A percentile compares a stretch with the other conserved stretches of the same genome.
These are phyloP conservation scores for Enteromius argenteus DNA, from an alignment of 2,797 vertebrate genomes.

Conservation along the genomic window DNA sequence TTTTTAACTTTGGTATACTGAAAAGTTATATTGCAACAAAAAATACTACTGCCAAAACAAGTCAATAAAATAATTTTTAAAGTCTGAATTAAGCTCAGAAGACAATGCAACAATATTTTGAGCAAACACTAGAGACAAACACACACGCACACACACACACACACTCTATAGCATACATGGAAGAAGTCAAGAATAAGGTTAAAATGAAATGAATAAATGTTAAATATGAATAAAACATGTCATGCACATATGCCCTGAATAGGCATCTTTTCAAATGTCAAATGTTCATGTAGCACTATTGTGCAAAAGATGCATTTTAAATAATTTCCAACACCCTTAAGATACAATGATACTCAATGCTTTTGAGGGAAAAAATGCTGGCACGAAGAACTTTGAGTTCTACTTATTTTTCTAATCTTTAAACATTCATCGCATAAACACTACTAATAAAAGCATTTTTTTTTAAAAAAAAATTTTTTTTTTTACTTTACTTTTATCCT, in stretches of 20 bases:
- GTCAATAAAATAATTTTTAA: background rate
- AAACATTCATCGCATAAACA: background rate
- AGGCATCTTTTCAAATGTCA: constrained; percentile 58
- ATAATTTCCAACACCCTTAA: background rate
- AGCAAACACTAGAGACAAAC: constrained; percentile 34
- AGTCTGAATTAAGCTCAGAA: background rate
- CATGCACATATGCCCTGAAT: constrained; percentile 75
- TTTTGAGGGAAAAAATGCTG: background rate
- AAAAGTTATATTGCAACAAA: background rate
- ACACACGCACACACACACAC: constrained; percentile 21
- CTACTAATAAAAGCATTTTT: background rate
- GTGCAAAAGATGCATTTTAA: constrained; percentile 12
- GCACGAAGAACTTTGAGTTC: background rate
- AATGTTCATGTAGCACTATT: background rate
- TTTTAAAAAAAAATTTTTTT: too few species aligned
- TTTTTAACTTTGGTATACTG: background rate
- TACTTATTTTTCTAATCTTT: background rate
- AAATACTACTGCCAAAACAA: background rate
- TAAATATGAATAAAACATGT: constrained; percentile 69
- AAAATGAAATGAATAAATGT: constrained; percentile 67
- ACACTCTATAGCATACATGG: constrained; percentile 21
- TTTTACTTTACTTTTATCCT: background rate
- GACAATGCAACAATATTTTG: constrained; percentile 14
- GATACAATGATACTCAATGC: constrained; percentile 35
- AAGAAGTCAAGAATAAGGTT: constrained; percentile 59